phyloP scores from a whole-genome alignment of 2,113 vertebrate species.

The Excalfactoria chinensis region DNA sequence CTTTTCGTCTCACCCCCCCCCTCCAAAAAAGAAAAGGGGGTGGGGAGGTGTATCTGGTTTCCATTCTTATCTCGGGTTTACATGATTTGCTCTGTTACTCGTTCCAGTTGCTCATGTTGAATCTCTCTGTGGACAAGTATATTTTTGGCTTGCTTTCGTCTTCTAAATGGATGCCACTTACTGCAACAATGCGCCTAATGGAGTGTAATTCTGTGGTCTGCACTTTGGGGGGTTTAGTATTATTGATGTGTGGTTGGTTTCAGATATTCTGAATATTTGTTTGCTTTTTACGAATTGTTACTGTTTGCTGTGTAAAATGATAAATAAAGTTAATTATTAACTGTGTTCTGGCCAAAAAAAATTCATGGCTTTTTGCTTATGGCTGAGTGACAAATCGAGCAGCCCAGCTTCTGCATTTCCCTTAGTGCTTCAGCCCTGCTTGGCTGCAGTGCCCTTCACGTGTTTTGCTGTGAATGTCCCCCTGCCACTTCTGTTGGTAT shows the following conservation, averaged over 20 bases:
- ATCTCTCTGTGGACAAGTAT: neutral
- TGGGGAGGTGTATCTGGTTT: neutral
- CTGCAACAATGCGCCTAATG: slow-evolving; percentile 53
- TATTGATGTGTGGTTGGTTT: slow-evolving; percentile 59
- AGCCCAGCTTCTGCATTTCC: neutral
- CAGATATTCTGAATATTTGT: neutral
- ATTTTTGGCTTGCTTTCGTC: slow-evolving; percentile 15
- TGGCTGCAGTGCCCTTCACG: neutral
- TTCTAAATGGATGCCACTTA: slow-evolving; percentile 50
- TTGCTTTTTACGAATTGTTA: slow-evolving; percentile 18
- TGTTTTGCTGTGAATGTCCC: neutral
- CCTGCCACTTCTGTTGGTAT: neutral
- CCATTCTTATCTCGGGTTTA: neutral
- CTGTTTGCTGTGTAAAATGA: slow-evolving; percentile 29
- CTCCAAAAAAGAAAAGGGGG: neutral
- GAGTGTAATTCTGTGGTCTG: slow-evolving; percentile 49
- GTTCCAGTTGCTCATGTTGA: neutral
- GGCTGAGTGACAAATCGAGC: slow-evolving; percentile 1
- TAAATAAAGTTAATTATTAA: slow-evolving; percentile 55
- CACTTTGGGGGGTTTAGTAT: slow-evolving; percentile 11
- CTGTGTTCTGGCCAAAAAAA: neutral
- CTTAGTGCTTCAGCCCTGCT: neutral
- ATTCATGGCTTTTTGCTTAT: neutral
- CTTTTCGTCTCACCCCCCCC: neutral
- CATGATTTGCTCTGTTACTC: slow-evolving; percentile 3